phyloP scores from a whole-genome alignment of 2,797 vertebrate species.

The Poecile montanus region DNA sequence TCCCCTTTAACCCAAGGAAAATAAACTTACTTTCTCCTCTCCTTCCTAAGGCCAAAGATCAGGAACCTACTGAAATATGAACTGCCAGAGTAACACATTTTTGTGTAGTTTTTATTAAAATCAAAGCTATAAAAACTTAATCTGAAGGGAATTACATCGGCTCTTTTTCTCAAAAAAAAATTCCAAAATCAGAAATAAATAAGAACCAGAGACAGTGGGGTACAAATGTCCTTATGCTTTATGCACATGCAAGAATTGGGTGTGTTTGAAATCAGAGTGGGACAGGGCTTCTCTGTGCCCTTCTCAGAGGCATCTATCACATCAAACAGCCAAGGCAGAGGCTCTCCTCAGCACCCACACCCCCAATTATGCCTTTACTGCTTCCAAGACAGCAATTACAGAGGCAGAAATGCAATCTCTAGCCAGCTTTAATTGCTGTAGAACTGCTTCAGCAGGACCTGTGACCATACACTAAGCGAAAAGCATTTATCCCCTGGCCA shows the following conservation, averaged over 20 bases:
- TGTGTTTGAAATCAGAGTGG: not conserved
- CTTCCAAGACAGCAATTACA: slow-evolving; percentile 63
- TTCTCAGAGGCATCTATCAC: not conserved
- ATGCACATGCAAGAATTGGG: fast-evolving
- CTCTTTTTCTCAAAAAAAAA: not conserved
- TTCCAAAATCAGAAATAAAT: not conserved
- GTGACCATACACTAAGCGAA: not conserved
- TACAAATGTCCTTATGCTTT: not conserved
- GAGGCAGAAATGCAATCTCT: slow-evolving; percentile 41
- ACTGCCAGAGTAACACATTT: not conserved
- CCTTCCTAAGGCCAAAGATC: not conserved
- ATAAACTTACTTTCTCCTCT: not conserved
- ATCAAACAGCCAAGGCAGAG: not conserved
- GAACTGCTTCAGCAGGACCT: slow-evolving; percentile 61
- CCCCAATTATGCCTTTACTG: slow-evolving; percentile 41
- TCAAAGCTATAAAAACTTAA: not conserved
- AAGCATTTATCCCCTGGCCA: slow-evolving; percentile 21
- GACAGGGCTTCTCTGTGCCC: not conserved
- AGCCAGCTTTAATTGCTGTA: slow-evolving; percentile 47
- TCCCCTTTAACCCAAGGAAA: not conserved
- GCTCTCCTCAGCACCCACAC: slow-evolving; percentile 29
- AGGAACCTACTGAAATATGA: not conserved
- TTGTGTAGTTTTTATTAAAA: not conserved
- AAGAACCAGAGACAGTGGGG: not conserved
- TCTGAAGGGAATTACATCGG: not conserved